Evolutionary conservation across 92 coral and sea anemone genomes (phyloP).

Genomic region (Heliopora coerulea): DNA sequence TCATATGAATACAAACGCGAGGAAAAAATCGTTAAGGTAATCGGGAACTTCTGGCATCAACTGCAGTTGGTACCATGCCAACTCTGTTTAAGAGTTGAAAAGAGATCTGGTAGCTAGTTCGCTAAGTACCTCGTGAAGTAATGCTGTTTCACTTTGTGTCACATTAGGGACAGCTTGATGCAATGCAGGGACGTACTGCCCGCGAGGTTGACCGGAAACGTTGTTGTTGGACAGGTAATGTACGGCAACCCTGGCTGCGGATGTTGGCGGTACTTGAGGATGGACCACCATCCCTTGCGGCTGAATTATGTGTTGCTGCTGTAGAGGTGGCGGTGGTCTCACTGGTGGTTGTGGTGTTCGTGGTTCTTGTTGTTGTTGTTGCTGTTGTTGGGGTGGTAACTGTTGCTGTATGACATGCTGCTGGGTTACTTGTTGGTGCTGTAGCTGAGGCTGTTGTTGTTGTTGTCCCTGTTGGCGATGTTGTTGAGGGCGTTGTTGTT

Average conservation of each 20-base stretch:
- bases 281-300: constrained; percentile 17
- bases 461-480: constrained; percentile 14
- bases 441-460: not conserved
- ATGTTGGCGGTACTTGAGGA: constrained; percentile 16
- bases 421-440: not conserved
- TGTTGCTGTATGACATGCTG: not conserved
- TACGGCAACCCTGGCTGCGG: constrained; percentile 28
- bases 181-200: constrained; percentile 13
- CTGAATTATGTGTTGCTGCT: not conserved
- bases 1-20: too few relatives aligned
- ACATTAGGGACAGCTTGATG: constrained; percentile 28
- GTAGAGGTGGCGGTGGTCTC: constrained; percentile 8
- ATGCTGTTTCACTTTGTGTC: constrained; percentile 39
- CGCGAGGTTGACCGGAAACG: constrained; percentile 17
- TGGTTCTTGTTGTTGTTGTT: not conserved
- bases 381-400: constrained; percentile 4
- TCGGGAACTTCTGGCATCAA: not conserved
- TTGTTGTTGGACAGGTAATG: constrained; percentile 32
- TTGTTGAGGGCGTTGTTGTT: not conserved
- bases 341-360: not conserved
- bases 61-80: not conserved
- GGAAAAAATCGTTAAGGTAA: too few relatives aligned
- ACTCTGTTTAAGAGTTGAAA: constrained; percentile 1
- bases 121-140: constrained; percentile 40
- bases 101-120: constrained; percentile 40